Percentiles rank a stretch among this genome's conserved stretches.
Conservation (phyloP, 2,888 invertebrate genomes). For the Dolomedes plantarius region DNA sequence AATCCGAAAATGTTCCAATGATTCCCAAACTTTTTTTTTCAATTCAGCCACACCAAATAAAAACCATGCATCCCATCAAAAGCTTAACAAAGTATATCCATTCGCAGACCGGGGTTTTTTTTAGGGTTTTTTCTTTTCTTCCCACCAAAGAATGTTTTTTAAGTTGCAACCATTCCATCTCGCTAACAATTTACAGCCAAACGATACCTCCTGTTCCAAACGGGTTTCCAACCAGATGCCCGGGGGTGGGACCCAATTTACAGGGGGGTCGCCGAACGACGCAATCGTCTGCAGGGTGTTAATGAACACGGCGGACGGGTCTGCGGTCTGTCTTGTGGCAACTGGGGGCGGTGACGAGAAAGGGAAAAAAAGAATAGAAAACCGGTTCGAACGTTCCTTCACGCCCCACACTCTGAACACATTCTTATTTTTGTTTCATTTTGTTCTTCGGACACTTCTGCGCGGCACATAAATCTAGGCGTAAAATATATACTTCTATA, state of each 20-base stretch:
- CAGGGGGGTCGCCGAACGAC: background rate
- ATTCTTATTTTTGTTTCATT: background rate
- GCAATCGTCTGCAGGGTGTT: background rate
- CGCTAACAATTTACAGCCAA: background rate
- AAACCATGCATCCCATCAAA: no score
- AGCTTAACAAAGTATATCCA: no score
- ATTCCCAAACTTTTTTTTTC: no score
- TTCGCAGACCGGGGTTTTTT: no score
- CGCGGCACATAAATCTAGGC: background rate
- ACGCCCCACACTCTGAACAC: background rate
- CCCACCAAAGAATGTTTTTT: no score
- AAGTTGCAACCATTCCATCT: no score
- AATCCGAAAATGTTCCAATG: no score
- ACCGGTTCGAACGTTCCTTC: background rate
- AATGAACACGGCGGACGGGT: slow-evolving; percentile 14
- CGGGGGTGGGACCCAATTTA: background rate
- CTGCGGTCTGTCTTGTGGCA: slow-evolving; percentile 14
- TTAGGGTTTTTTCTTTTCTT: no score
- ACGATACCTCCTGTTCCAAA: background rate
- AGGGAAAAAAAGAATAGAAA: background rate
- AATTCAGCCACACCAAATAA: no score
- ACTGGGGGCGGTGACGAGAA: background rate
- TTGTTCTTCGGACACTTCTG: background rate
- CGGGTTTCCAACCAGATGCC: background rate
- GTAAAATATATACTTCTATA: background rate